Percentiles rank a stretch among this genome's conserved stretches.
phyloP scores from a whole-genome alignment of 2,113 vertebrate genomes.

The Grammomys surdaster region DNA sequence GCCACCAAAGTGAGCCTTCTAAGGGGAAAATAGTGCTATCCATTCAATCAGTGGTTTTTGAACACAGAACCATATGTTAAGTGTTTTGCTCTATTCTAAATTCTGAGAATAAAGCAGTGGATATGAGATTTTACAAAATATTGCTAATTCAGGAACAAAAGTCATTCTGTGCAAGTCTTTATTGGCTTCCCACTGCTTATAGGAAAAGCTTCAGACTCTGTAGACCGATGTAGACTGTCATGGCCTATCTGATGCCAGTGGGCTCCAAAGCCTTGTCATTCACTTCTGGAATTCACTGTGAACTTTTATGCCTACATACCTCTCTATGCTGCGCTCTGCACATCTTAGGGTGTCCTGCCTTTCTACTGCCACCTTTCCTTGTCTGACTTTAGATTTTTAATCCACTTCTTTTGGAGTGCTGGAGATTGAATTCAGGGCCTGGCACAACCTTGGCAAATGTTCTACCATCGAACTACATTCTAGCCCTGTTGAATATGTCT shows the following conservation, averaged over 20 bases:
- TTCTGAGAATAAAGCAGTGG: neutral
- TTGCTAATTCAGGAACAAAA: neutral
- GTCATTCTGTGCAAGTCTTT: neutral
- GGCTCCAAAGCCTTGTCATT: neutral
- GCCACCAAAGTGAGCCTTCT: neutral
- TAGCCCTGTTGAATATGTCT: neutral
- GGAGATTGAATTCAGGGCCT: neutral
- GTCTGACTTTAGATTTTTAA: neutral
- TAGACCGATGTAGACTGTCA: neutral
- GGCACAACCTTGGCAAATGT: neutral
- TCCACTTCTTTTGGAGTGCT: neutral
- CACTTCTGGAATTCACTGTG: neutral
- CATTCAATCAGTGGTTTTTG: neutral
- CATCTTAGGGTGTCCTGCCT: neutral
- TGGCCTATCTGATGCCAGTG: neutral
- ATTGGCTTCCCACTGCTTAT: neutral
- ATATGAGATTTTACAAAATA: neutral
- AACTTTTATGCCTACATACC: neutral
- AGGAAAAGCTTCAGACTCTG: neutral
- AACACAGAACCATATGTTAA: neutral
- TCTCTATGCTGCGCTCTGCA: neutral
- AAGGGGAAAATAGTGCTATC: neutral
- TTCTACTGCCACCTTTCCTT: neutral
- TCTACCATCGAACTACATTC: neutral
- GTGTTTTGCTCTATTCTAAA: neutral